Base-by-base conservation (phyloP, 2,797 vertebrate genomes). In the Chromis chromis region DNA sequence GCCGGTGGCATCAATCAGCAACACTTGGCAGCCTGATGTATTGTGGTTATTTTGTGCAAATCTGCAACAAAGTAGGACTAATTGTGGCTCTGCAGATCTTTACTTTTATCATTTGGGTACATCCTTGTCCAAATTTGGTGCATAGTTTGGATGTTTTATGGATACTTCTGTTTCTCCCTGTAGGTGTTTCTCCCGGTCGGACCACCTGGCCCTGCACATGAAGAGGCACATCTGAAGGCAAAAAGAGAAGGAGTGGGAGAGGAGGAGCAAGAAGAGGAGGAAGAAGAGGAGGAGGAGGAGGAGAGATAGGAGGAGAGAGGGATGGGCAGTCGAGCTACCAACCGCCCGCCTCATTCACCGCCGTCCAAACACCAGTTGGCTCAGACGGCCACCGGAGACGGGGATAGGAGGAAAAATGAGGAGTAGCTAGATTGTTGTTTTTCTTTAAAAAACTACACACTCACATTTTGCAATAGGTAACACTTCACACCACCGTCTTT, bases 131-230 rank as follows among this genome's bases (percentile, higher is more conserved):
- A 11, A 36, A 4, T 21, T 40, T 25, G 4, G 31, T 36, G 28
- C 22, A 21, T 14, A 12, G 25, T 21, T 28, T 19, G 21, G 9
- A 46, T 50, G 19, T 16, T 25, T n/a, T 22, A 64, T 67, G 9
- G 59, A 42, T 6, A 49, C 28, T 69, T 39, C 52, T 60, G 9
- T 63, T 59, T 74, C 24, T 77, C 11, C 44, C 59, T 46, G 60
- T 46, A 99, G 98, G 96, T 98, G 98, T 95, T 99, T 99, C 94
- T 99, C 98, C 85, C 96, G 98, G 94, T 99, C 98, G 9, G 98
- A 99, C 86, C 98, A 99, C 95, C 95, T 99, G 96, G 98, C 98
- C 91, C 96, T 99, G 94, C 98, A 99, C 96, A 99, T 99, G 98
- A 99, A 99, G 96, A 95, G 98, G 90, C 98, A 99, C 94, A 96